A percentile compares a stretch with the other conserved stretches of the same genome.
phyloP scores from a whole-genome alignment of 2,888 invertebrate genomes.

The Drosophila rubida region DNA sequence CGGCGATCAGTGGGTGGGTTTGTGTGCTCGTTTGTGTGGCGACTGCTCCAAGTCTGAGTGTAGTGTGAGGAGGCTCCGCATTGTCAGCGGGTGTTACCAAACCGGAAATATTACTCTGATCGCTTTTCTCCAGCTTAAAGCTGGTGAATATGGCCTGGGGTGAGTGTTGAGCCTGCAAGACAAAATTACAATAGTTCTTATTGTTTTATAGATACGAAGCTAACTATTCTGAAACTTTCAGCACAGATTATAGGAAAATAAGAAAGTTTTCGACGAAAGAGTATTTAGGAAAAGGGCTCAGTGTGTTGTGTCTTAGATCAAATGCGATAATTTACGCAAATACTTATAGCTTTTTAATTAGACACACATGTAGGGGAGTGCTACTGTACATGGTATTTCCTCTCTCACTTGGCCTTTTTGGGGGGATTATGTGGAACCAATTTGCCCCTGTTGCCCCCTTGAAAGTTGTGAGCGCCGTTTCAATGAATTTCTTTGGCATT shows the following conservation, averaged over 20 bases:
- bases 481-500: slow-evolving; percentile 53
- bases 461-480: slow-evolving; percentile 33
- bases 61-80: slow-evolving; percentile 16
- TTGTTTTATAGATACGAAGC: not conserved
- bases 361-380: slow-evolving; percentile 1
- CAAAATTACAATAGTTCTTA: not conserved
- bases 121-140: slow-evolving; percentile 93
- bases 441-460: slow-evolving; percentile 12
- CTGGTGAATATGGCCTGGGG: slow-evolving; percentile 97
- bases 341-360: not conserved
- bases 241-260: not conserved
- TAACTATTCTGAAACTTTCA: not conserved
- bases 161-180: slow-evolving; percentile 87
- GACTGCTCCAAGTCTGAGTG: slow-evolving; percentile 3
- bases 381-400: slow-evolving; percentile 1
- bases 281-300: not conserved
- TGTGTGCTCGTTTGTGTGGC: slow-evolving; percentile 1
- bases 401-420: slow-evolving; percentile 5
- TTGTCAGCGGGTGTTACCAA: not conserved
- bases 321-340: not conserved
- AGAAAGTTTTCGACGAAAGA: not conserved
- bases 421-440: slow-evolving; percentile 6
- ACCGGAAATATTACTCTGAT: slow-evolving; percentile 21
- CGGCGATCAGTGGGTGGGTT: slow-evolving; percentile 5
- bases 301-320: not conserved